A percentile compares a stretch with the other conserved stretches of the same genome.
Evolutionary conservation across 37 sponge, comb jelly and placozoan species (phyloP).

Genomic region (Agelas oroides): DNA sequence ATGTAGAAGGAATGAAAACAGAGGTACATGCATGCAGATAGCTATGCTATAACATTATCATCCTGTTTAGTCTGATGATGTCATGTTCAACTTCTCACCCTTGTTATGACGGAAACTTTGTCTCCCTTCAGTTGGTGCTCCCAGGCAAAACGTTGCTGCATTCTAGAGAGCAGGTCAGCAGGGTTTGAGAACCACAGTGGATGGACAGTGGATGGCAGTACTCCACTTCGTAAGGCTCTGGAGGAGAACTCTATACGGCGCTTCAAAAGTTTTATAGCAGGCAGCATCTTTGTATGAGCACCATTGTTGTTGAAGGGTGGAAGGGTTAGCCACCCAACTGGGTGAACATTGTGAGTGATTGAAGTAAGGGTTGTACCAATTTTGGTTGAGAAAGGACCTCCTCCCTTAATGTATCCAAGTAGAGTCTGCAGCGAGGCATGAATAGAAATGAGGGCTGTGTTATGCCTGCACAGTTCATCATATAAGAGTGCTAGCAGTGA

Average conservation of each 20-base stretch:
- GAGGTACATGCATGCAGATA: too few relatives aligned
- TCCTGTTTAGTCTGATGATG: too few relatives aligned
- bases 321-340: not conserved
- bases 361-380: not conserved
- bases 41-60: too few relatives aligned
- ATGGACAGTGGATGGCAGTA: not conserved
- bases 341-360: not conserved
- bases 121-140: not conserved
- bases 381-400: not conserved
- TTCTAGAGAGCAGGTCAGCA: slow-evolving; percentile 25
- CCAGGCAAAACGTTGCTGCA: slow-evolving; percentile 4
- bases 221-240: slow-evolving; percentile 6
- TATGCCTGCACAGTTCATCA: slow-evolving; percentile 21
- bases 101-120: not conserved
- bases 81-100: not conserved
- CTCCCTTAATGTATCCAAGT: not conserved
- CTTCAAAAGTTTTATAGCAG: slow-evolving; percentile 29
- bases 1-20: too few relatives aligned
- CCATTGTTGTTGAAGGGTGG: not conserved
- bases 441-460: not conserved
- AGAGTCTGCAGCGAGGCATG: slow-evolving; percentile 19
- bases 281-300: not conserved
- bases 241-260: slow-evolving; percentile 8
- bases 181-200: slow-evolving; percentile 29
- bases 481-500: not conserved